Percentiles rank a stretch among this genome's conserved stretches.
Evolutionary conservation across 2,113 vertebrate genomes (phyloP).

Genomic region (Proteles cristata): DNA sequence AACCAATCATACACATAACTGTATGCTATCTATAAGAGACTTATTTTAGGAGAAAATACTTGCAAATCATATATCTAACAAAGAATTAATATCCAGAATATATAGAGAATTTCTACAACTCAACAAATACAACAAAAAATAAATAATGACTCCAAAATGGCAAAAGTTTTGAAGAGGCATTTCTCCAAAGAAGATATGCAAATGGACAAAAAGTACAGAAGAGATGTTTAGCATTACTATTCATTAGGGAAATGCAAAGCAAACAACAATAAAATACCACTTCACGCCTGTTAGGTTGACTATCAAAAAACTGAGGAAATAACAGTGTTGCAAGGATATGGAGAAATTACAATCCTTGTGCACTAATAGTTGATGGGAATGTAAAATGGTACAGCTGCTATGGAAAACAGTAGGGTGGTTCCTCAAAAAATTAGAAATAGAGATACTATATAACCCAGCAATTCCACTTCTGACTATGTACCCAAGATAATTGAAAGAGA

Average conservation of each 20-base stretch:
- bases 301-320: not conserved
- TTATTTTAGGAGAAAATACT: not conserved
- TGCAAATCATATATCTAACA: not conserved
- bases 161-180: not conserved
- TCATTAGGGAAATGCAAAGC: not conserved
- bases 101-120: not conserved
- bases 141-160: not conserved
- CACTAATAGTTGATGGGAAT: not conserved
- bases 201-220: not conserved
- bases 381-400: not conserved
- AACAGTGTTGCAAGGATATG: not conserved
- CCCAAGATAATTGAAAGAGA: not conserved
- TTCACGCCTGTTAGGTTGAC: not conserved
- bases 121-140: not conserved
- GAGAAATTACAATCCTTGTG: not conserved
- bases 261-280: not conserved
- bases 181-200: not conserved
- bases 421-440: not conserved
- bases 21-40: not conserved
- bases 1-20: not conserved
- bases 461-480: not conserved
- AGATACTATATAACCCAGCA: not conserved
- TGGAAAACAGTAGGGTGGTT: not conserved
- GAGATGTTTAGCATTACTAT: not conserved
- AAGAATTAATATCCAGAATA: not conserved